Conservation (phyloP, 2,797 vertebrate species). For the Myotis myotis region DNA sequence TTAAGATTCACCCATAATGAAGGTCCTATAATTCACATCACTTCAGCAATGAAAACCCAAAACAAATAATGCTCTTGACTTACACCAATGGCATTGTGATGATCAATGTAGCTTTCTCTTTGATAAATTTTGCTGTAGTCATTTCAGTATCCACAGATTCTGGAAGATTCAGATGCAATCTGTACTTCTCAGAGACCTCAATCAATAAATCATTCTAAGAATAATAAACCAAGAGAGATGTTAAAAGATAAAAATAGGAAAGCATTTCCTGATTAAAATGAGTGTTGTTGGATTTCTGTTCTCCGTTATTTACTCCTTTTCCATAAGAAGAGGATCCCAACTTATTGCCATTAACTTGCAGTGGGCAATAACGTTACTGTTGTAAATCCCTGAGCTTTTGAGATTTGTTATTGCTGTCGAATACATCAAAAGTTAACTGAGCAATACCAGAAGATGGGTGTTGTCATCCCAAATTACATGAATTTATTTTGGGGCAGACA, state of each 20-base stretch:
- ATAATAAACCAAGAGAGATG: constrained; percentile 37
- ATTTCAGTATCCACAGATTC: constrained; percentile 86
- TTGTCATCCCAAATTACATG: neutral
- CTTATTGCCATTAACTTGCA: neutral
- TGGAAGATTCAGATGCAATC: constrained; percentile 88
- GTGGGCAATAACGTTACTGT: neutral
- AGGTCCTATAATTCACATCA: constrained; percentile 15
- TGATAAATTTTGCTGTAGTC: constrained; percentile 88
- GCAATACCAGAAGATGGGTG: neutral
- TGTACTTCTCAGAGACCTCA: constrained; percentile 89
- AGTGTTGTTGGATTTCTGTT: neutral
- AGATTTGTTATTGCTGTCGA: neutral
- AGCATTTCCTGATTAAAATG: neutral
- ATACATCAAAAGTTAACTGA: neutral
- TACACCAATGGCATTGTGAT: constrained; percentile 81
- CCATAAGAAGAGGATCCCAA: neutral
- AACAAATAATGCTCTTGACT: neutral
- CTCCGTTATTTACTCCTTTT: neutral
- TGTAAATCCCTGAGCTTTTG: neutral
- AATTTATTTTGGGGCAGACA: neutral
- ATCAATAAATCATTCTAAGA: constrained; percentile 90
- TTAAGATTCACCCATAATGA: constrained; percentile 30
- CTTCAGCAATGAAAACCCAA: neutral
- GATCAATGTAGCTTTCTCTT: constrained; percentile 83
- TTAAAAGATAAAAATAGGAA: constrained; percentile 21